Evolutionary conservation across 2,113 vertebrate genomes (phyloP).

Genomic region (Oxyura jamaicensis): DNA sequence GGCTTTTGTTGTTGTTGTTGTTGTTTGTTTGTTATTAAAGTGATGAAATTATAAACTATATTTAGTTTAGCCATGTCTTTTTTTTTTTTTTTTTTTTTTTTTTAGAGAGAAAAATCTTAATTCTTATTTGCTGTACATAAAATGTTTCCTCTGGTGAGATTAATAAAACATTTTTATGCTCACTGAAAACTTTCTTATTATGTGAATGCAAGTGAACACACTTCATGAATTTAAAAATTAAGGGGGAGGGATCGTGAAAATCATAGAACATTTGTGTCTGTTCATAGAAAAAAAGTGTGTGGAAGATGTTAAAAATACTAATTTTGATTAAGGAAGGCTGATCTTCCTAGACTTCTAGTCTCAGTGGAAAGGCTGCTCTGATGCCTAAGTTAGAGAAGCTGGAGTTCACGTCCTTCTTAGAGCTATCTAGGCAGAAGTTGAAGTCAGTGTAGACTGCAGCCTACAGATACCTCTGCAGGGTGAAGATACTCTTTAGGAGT

Average conservation of each 20-base stretch:
- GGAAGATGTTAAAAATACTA: background rate
- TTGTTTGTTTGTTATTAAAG: background rate
- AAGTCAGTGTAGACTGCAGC: background rate
- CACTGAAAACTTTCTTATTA: background rate
- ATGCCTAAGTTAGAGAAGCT: background rate
- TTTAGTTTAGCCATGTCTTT: background rate
- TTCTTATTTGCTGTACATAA: background rate
- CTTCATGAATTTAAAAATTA: background rate
- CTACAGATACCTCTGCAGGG: background rate
- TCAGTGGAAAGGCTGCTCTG: background rate
- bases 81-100: background rate
- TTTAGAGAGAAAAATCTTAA: background rate
- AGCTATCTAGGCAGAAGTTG: background rate
- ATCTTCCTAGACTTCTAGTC: background rate
- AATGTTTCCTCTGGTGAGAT: background rate
- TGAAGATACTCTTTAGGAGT: background rate
- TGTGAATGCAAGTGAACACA: background rate
- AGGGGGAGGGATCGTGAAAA: background rate
- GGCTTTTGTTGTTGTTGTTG: too few relatives aligned
- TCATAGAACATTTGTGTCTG: fast-evolving
- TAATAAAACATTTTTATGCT: background rate
- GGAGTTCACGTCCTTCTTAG: background rate
- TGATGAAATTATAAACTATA: background rate
- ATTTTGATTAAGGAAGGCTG: background rate
- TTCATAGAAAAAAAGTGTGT: background rate